Evolutionary conservation across 2,113 vertebrate genomes (phyloP), one percentile per base, ranked within the genome.

Genomic region (Ammodytes marinus): DNA sequence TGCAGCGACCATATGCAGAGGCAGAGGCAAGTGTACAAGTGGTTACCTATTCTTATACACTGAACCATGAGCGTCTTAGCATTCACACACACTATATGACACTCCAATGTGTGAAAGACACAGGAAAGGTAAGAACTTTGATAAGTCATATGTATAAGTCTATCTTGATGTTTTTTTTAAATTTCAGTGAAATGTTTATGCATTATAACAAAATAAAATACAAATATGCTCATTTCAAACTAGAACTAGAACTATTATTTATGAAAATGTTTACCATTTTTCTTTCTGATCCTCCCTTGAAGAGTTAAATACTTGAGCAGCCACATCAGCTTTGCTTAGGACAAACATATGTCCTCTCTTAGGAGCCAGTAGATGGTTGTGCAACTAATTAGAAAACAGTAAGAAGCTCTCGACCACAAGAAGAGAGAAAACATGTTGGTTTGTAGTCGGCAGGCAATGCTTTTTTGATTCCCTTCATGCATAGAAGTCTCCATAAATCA

Each of bases 301-400:
- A 75, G 82, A 86, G 89, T 90, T 89, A 91, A 90, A 92, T 88
- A 85, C 53, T 81, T 83, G 55, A 65, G 66, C 6, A 49, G 50
- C 53, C 50, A 84, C 81, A 80, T 89, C 90, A 86, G 74, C 64
- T 70, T 77, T 68, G 70, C 79, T 86, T 42, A 77, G 86, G 82
- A 78, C 80, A 77, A 85, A 86, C 87, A 87, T 83, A 90, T 89
- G 89, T 81, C 13, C 55, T 68, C 75, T 61, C 42, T 9, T 27
- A 60, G 77, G 61, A 66, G 74, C 79, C 79, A 84, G 5, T 69
- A 46, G 49, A 74, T 6, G 35, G 47, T 72, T 84, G 75, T 88
- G 89, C 83, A 87, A 83, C 70, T 82, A 76, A 88, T 88, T 87
- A 86, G 47, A 84, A 86, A 90, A 87, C 76, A 76, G 66, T 53